Percentiles rank a stretch among this genome's conserved stretches.
Conservation (phyloP, 2,888 invertebrate genomes). For the Dione juno region DNA sequence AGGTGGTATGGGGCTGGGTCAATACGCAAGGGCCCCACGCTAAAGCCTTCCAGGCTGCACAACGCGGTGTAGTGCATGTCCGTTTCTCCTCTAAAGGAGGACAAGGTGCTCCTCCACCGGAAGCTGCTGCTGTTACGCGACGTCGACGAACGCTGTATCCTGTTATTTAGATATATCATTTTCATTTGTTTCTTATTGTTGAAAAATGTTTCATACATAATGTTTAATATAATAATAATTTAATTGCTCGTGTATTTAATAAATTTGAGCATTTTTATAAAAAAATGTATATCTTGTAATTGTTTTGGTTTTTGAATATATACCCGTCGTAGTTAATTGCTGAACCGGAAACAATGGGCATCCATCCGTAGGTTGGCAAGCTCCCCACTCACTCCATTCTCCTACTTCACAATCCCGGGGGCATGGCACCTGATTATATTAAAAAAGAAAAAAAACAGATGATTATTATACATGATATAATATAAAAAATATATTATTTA, state of each 20-base stretch:
- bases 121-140: slow-evolving; percentile 76
- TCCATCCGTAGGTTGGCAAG: slow-evolving; percentile 83
- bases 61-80: slow-evolving; percentile 79
- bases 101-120: slow-evolving; percentile 79
- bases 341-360: slow-evolving; percentile 79
- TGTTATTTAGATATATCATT: slow-evolving; percentile 41
- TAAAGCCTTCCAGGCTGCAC: slow-evolving; percentile 79
- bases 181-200: not conserved
- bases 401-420: slow-evolving; percentile 85
- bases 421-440: slow-evolving; percentile 76
- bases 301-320: not conserved
- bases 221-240: not conserved
- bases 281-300: too few relatives aligned
- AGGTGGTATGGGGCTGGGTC: slow-evolving; percentile 70
- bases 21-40: slow-evolving; percentile 81
- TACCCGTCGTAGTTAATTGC: slow-evolving; percentile 78
- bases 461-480: too few relatives aligned
- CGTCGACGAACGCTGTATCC: slow-evolving; percentile 78
- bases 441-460: not conserved
- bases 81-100: slow-evolving; percentile 82
- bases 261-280: too few relatives aligned
- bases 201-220: not conserved
- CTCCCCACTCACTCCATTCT: slow-evolving; percentile 85
- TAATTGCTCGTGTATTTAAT: too few relatives aligned
- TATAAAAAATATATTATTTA: too few relatives aligned